Evolutionary conservation across 2,888 invertebrate species (phyloP).

Genomic region (Lottia scabra): DNA sequence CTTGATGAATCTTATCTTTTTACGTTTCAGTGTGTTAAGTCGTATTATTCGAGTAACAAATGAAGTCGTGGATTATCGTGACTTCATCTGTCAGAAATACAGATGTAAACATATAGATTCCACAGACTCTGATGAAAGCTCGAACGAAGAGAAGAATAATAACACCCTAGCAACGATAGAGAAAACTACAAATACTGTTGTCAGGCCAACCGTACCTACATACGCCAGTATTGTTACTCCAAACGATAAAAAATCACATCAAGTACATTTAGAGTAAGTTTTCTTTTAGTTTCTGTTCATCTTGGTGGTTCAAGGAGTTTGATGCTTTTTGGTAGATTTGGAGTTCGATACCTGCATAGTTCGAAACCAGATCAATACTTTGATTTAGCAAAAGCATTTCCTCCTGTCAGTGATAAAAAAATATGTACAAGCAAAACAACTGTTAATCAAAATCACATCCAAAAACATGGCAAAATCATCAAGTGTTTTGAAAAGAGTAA

Average conservation of each 20-base stretch:
- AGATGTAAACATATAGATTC: constrained; percentile 47
- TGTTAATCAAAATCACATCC: too few species aligned
- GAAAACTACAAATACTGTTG: constrained; percentile 9
- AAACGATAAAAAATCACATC: neutral
- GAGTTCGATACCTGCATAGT: too few species aligned
- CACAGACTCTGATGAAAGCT: neutral
- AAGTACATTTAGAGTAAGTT: constrained; percentile 1
- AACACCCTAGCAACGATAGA: constrained; percentile 12
- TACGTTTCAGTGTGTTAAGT: constrained; percentile 80
- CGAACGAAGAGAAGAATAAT: neutral
- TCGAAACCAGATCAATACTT: too few species aligned
- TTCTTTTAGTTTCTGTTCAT: neutral
- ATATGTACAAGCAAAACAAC: too few species aligned
- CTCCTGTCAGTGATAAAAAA: too few species aligned
- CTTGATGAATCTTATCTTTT: too few species aligned
- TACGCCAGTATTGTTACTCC: constrained; percentile 49
- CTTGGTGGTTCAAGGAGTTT: too few species aligned
- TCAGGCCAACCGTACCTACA: constrained; percentile 26
- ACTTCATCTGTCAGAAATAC: constrained; percentile 76
- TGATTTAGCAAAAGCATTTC: too few species aligned
- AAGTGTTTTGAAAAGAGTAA: too few species aligned
- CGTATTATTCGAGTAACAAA: constrained; percentile 93
- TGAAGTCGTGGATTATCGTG: constrained; percentile 84
- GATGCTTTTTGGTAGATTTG: too few species aligned
- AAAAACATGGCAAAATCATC: too few species aligned